Conservation (phyloP, 2,888 invertebrate genomes). For the Phyllotreta cruciferae region DNA sequence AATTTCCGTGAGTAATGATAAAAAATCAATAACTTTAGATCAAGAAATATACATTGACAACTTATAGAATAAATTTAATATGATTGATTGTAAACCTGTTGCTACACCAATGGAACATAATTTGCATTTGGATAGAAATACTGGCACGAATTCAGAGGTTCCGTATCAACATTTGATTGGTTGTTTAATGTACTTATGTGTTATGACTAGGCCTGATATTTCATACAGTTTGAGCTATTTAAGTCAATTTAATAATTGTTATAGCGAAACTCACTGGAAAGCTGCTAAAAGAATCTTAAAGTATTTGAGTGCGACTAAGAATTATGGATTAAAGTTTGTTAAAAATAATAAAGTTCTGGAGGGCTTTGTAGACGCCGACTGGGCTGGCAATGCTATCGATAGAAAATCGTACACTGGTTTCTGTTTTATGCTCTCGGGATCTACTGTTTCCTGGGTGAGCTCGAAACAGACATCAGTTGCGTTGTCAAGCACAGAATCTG, state of each 20-base stretch:
- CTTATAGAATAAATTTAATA: constrained; percentile 2
- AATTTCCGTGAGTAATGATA: not conserved
- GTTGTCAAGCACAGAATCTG: too few species aligned
- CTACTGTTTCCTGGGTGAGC: not conserved
- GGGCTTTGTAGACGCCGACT: constrained; percentile 4
- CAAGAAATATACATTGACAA: constrained; percentile 8
- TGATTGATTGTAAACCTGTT: constrained; percentile 5
- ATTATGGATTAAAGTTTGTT: too few species aligned
- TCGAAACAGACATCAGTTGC: too few species aligned
- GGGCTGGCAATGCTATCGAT: not conserved
- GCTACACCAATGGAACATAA: constrained; percentile 8
- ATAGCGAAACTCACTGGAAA: too few species aligned
- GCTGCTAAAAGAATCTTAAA: not conserved
- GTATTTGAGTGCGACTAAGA: too few species aligned
- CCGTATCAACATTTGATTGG: constrained; percentile 7
- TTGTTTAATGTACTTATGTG: constrained; percentile 3
- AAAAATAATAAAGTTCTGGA: too few species aligned
- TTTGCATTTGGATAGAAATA: not conserved
- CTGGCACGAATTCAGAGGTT: not conserved
- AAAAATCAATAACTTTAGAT: constrained; percentile 1
- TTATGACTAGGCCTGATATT: constrained; percentile 8
- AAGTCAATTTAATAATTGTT: too few species aligned
- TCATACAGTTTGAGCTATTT: not conserved
- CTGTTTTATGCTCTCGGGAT: not conserved
- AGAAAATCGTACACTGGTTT: constrained; percentile 7